Evolutionary conservation across 2,113 vertebrate genomes (phyloP).

Genomic region (Hassar affinis): DNA sequence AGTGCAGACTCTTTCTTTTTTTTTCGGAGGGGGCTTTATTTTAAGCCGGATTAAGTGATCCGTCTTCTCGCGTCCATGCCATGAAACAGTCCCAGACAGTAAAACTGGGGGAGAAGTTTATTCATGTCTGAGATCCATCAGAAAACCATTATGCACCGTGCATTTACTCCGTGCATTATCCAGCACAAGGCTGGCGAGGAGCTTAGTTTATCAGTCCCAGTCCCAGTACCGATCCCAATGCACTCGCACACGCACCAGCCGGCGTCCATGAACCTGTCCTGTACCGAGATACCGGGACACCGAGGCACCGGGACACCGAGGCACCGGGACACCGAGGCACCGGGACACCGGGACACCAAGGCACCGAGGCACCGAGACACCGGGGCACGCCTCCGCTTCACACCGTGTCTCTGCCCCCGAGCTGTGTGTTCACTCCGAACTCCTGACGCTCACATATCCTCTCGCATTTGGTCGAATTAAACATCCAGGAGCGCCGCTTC

Average conservation of each 20-base stretch:
- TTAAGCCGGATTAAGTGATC: neutral
- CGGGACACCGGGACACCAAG: too few species aligned
- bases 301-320: too few species aligned
- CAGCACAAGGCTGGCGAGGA: neutral
- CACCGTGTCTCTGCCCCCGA: neutral
- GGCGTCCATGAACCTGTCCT: conserved; percentile 18
- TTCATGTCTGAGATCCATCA: neutral
- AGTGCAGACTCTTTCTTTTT: neutral
- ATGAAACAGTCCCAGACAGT: neutral
- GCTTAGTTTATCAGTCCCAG: neutral
- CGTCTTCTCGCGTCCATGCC: neutral
- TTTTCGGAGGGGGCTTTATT: too few species aligned
- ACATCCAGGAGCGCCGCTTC: neutral
- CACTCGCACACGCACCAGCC: neutral
- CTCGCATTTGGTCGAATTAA: neutral
- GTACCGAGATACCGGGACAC: neutral
- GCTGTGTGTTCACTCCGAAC: neutral
- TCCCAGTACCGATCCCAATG: too few species aligned
- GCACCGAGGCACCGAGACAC: too few species aligned
- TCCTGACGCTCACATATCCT: neutral
- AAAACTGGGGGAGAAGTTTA: neutral
- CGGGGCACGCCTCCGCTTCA: neutral
- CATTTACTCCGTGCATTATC: neutral
- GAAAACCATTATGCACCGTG: neutral
- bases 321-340: too few species aligned